Evolutionary conservation across 92 coral and sea anemone species (phyloP), one percentile per base, ranked within the genome.

Genomic region (Heteractis magnifica): DNA sequence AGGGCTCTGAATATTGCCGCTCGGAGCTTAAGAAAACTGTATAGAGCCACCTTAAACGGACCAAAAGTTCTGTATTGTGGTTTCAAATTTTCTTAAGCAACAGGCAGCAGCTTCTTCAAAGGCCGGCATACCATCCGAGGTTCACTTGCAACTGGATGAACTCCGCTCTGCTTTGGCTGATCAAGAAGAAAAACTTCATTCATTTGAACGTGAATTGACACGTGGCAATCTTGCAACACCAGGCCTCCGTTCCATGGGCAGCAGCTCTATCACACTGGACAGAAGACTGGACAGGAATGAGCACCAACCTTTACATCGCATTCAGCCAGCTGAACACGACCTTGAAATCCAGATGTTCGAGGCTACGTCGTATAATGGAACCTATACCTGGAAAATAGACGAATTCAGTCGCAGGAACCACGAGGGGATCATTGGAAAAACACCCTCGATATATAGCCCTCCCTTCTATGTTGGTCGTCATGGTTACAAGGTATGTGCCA

Each of bases 381-480:
- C 77, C 7, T 95, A 79, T 82, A 68, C 88, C 72, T 95, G 97
- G 98, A 95, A 95, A 75, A 95, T 95, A 48, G 92, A 91, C 68
- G 92, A 91, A 44, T 87, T 79, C 80, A 75, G 88, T 72, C 85
- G 94, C 23, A 84, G 94, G 59, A 78, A 87, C 26, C 94, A 90
- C 48, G n/a, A n/a, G n/a, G n/a, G n/a, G n/a, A n/a, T n/a, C n/a
- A n/a, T n/a, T n/a, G n/a, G n/a, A n/a, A n/a, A n/a, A n/a, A n/a
- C n/a, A n/a, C n/a, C n/a, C n/a, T n/a, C n/a, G n/a, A n/a, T n/a
- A n/a, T n/a, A n/a, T n/a, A n/a, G n/a, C n/a, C n/a, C n/a, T n/a
- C n/a, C n/a, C n/a, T n/a, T n/a, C n/a, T n/a, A n/a, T n/a, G n/a
- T n/a, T n/a, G n/a, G n/a, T n/a, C n/a, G n/a, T n/a, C n/a, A n/a